A percentile compares a stretch with the other conserved stretches of the same genome.
Evolutionary conservation across 2,888 invertebrate species (phyloP).

Genomic region (Agrotis segetum): DNA sequence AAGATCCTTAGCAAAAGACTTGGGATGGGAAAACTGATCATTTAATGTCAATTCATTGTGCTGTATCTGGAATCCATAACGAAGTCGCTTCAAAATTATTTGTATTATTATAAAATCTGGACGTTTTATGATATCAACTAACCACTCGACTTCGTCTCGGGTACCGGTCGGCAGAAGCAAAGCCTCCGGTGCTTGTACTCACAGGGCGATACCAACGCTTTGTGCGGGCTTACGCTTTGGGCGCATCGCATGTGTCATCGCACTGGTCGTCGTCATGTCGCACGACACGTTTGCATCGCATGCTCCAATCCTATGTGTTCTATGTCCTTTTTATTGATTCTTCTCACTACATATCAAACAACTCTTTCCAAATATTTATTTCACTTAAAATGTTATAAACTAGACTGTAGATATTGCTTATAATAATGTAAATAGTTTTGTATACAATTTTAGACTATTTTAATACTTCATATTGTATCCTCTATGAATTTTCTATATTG

Average conservation of each 20-base stretch:
- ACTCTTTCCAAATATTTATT: conserved; percentile 31
- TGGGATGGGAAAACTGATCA: neutral
- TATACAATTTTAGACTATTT: conserved; percentile 27
- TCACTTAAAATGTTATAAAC: conserved; percentile 21
- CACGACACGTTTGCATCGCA: conserved; percentile 62
- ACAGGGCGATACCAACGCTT: conserved; percentile 79
- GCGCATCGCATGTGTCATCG: conserved; percentile 73
- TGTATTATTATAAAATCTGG: neutral
- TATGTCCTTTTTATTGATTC: conserved; percentile 36
- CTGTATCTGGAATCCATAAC: conserved; percentile 5
- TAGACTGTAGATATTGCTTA: conserved; percentile 53
- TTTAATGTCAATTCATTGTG: conserved; percentile 14
- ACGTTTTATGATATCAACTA: conserved; percentile 1
- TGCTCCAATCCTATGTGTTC: conserved; percentile 49
- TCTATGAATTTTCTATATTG: conserved; percentile 40
- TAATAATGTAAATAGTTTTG: conserved; percentile 45
- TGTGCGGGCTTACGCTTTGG: conserved; percentile 74
- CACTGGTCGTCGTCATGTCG: conserved; percentile 70
- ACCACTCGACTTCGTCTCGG: conserved; percentile 22
- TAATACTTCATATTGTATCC: conserved; percentile 34
- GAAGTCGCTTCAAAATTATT: conserved; percentile 13
- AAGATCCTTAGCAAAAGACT: neutral
- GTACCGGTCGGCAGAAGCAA: conserved; percentile 65
- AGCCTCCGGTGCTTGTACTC: conserved; percentile 76
- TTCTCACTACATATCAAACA: conserved; percentile 33